Evolutionary conservation across 2,797 vertebrate genomes (phyloP).

Genomic region (Muraenolepis orangiensis): DNA sequence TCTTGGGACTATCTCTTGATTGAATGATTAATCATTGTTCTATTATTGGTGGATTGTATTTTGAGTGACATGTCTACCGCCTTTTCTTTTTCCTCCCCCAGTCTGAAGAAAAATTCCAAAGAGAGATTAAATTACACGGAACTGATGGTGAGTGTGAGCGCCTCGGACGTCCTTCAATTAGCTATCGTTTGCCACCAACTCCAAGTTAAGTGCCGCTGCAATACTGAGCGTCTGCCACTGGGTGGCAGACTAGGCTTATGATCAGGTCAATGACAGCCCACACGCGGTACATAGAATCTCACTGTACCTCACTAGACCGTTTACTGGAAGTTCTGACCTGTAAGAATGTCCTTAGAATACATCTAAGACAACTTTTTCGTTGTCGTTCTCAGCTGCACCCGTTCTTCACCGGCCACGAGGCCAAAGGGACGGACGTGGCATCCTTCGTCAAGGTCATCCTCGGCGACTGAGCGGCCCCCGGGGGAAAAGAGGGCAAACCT

Average conservation of each 20-base stretch:
- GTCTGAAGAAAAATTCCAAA: constrained; percentile 99
- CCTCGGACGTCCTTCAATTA: not conserved
- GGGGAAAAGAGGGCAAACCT: constrained; percentile 21
- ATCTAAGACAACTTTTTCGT: too few species aligned
- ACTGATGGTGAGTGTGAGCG: constrained; percentile 86
- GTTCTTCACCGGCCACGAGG: constrained; percentile 92
- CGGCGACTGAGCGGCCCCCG: constrained; percentile 80
- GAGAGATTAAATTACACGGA: constrained; percentile 95
- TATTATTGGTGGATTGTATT: not conserved
- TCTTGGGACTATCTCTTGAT: not conserved
- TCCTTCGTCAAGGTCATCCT: constrained; percentile 93
- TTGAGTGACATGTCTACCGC: not conserved
- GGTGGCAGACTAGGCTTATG: constrained; percentile 42
- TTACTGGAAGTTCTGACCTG: not conserved
- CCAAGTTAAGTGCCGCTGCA: constrained; percentile 14
- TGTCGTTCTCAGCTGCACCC: constrained; percentile 81
- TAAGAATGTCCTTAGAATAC: not conserved
- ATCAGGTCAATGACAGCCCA: too few species aligned
- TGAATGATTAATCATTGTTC: not conserved
- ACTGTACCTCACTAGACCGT: not conserved
- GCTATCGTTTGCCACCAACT: not conserved
- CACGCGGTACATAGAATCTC: not conserved
- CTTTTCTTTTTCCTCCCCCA: constrained; percentile 54
- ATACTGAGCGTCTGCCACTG: constrained; percentile 36
- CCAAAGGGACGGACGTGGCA: constrained; percentile 95